A percentile compares a stretch with the other conserved stretches of the same genome.
Evolutionary conservation across 1,140 invertebrate genomes (phyloP).

Genomic region (Papilio aristodemus): DNA sequence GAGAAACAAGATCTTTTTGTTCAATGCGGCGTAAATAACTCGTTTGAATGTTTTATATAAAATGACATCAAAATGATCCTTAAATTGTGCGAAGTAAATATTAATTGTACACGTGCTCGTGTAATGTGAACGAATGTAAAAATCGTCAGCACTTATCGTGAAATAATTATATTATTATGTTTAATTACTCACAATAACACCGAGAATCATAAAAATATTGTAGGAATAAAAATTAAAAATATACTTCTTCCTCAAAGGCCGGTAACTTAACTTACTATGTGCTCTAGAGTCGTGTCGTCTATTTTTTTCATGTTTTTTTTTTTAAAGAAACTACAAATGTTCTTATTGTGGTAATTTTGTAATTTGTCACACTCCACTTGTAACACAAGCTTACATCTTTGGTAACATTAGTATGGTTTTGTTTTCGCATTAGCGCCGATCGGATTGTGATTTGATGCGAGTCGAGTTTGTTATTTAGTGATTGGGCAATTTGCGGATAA

Average conservation of each 20-base stretch:
- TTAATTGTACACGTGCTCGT: neutral
- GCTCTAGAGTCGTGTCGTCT: neutral
- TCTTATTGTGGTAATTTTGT: neutral
- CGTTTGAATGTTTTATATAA: neutral
- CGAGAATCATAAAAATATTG: neutral
- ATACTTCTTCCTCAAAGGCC: neutral
- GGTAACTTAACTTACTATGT: neutral
- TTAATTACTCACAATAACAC: neutral
- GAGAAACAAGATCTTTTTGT: too few relatives aligned
- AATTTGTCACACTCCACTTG: neutral
- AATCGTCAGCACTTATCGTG: neutral
- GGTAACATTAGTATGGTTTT: conserved; percentile 12
- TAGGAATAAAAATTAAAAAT: neutral
- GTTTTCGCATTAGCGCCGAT: neutral
- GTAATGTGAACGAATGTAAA: neutral
- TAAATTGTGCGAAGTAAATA: neutral
- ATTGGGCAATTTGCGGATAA: conserved; percentile 6
- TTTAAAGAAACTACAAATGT: neutral
- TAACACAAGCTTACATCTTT: neutral
- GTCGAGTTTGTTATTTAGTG: neutral
- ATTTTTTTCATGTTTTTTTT: neutral
- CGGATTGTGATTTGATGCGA: neutral
- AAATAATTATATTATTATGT: conserved; percentile 2
- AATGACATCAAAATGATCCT: neutral
- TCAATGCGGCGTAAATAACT: too few relatives aligned